phyloP scores from a whole-genome alignment of 2,113 vertebrate genomes.

The Alexandromys fortis region DNA sequence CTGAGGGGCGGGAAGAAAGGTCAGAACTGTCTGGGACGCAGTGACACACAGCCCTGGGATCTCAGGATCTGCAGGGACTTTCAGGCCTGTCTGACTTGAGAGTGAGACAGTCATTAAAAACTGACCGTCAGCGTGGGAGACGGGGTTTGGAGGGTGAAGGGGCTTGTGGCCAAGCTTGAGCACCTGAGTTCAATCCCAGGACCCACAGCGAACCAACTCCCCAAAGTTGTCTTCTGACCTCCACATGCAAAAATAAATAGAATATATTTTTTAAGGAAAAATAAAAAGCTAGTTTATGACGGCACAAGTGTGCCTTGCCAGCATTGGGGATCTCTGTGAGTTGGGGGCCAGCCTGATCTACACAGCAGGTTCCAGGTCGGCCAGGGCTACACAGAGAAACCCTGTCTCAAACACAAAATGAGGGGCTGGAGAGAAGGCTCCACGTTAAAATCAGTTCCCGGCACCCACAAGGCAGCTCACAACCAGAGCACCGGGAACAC shows the following conservation, averaged over 20 bases:
- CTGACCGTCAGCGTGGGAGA: neutral
- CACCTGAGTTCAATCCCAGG: neutral
- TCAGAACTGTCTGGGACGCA: neutral
- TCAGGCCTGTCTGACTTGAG: neutral
- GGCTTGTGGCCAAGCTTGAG: neutral
- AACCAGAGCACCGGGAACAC: neutral
- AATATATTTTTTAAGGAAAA: neutral
- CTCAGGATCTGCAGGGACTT: neutral
- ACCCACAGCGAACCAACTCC: neutral
- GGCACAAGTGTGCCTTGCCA: neutral
- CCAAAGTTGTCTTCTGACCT: neutral
- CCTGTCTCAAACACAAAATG: neutral
- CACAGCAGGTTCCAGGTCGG: neutral
- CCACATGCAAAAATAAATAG: neutral
- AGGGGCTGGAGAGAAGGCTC: neutral
- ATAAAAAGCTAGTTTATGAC: neutral
- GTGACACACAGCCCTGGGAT: neutral
- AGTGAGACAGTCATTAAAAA: neutral
- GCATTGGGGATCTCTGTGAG: neutral
- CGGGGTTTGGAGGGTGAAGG: too few relatives aligned
- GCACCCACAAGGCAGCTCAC: neutral
- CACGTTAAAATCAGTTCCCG: neutral
- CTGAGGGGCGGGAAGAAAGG: neutral
- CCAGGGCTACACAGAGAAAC: neutral
- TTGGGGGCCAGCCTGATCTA: neutral